A percentile compares a stretch with the other conserved stretches of the same genome.
phyloP scores from a whole-genome alignment of 2,888 invertebrate genomes.

The Ophraella communa region DNA sequence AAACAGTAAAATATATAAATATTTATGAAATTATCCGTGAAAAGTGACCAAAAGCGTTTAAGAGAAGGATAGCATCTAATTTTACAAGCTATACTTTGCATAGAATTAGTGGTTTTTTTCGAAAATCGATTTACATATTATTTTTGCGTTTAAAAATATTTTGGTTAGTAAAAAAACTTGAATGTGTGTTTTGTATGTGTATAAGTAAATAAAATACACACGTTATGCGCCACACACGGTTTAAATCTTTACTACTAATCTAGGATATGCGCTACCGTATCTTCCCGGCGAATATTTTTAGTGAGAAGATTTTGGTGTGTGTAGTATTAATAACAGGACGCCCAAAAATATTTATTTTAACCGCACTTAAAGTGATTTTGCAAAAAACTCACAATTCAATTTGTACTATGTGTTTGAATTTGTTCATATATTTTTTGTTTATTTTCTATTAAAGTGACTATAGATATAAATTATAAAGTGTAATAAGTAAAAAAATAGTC shows the following conservation, averaged over 20 bases:
- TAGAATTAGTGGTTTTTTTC: conserved; percentile 90
- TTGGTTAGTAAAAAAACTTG: conserved; percentile 11
- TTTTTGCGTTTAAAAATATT: conserved; percentile 22
- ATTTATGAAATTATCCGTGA: conserved; percentile 3
- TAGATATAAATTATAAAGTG: no score
- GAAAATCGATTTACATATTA: conserved; percentile 58
- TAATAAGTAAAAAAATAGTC: no score
- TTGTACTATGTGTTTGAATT: background rate
- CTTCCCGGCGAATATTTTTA: background rate
- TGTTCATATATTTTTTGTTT: background rate
- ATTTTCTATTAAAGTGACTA: no score
- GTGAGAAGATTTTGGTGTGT: conserved; percentile 32
- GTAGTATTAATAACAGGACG: conserved; percentile 30
- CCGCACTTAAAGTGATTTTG: background rate
- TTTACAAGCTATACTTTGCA: conserved; percentile 91
- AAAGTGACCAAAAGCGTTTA: conserved; percentile 29
- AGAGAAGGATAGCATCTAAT: conserved; percentile 51
- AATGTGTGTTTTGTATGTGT: conserved; percentile 23
- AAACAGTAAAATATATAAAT: background rate
- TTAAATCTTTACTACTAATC: conserved; percentile 33
- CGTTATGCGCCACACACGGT: conserved; percentile 31
- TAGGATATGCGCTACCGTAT: conserved; percentile 4
- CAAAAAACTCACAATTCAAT: background rate
- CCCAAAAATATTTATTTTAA: background rate
- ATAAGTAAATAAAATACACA: conserved; percentile 39